Evolutionary conservation across 2,113 vertebrate genomes (phyloP).

Genomic region (Silurus meridionalis): DNA sequence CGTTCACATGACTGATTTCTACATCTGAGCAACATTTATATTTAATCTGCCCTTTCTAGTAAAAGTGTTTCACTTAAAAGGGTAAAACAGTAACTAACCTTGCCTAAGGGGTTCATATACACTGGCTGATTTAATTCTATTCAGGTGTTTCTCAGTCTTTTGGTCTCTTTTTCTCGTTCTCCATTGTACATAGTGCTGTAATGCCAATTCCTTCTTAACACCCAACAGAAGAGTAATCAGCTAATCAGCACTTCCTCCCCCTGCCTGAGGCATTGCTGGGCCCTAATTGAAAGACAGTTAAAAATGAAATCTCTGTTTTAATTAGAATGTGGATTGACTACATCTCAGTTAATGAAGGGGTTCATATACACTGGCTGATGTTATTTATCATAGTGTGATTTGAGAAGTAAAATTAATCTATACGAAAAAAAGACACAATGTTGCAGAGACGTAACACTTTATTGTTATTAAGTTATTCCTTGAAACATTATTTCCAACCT

Average conservation of each 20-base stretch:
- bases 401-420: background rate
- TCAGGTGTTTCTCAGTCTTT: background rate
- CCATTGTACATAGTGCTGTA: slow-evolving; percentile 10
- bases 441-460: background rate
- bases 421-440: background rate
- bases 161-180: background rate
- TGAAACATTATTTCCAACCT: background rate
- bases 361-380: slow-evolving; percentile 41
- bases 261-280: slow-evolving; percentile 44
- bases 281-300: slow-evolving; percentile 59
- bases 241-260: slow-evolving; percentile 53
- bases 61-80: background rate
- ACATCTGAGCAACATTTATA: background rate
- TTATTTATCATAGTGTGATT: slow-evolving; percentile 49
- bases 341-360: slow-evolving; percentile 57
- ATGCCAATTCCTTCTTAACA: slow-evolving; percentile 36
- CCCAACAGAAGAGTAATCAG: slow-evolving; percentile 52
- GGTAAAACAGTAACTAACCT: background rate
- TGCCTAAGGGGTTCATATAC: slow-evolving; percentile 49
- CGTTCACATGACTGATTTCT: background rate
- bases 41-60: background rate
- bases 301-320: slow-evolving; percentile 57
- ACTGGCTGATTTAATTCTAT: slow-evolving; percentile 15
- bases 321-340: slow-evolving; percentile 56
- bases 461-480: background rate